Evolutionary conservation across 2,888 invertebrate genomes (phyloP).

Genomic region (Lasioglossum marginatum): DNA sequence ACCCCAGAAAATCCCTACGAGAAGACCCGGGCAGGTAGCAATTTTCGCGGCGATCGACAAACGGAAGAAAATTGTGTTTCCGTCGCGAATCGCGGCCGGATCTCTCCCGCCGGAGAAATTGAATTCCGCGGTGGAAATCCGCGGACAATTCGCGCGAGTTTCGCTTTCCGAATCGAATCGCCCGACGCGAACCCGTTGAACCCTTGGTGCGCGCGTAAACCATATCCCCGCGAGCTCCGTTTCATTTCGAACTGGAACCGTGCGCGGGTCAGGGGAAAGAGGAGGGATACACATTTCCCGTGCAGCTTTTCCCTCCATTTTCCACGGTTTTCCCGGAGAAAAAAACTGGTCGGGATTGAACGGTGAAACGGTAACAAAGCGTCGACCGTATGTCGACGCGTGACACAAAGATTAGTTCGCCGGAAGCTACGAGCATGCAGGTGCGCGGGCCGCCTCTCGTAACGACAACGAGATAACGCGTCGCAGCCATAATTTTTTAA

Average conservation of each 20-base stretch:
- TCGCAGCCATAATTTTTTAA: constrained; percentile 49
- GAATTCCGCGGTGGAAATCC: neutral
- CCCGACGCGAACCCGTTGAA: constrained; percentile 1
- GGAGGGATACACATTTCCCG: neutral
- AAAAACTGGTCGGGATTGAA: neutral
- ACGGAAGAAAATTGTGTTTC: neutral
- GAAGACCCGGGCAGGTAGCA: neutral
- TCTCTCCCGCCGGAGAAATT: neutral
- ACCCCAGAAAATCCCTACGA: neutral
- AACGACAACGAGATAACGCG: constrained; percentile 51
- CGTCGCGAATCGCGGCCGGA: neutral
- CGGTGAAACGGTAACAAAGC: constrained; percentile 29
- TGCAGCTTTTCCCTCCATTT: constrained; percentile 1
- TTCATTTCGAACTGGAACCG: neutral
- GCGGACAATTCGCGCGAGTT: neutral
- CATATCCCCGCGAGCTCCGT: neutral
- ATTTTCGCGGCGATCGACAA: neutral
- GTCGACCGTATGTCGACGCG: constrained; percentile 23
- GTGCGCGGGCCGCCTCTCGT: constrained; percentile 23
- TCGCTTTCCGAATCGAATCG: constrained; percentile 6
- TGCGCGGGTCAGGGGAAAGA: neutral
- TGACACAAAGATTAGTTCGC: constrained; percentile 41
- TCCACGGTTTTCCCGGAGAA: neutral
- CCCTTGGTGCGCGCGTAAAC: neutral
- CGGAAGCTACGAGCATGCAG: constrained; percentile 44